Base-by-base conservation (phyloP, 2,113 vertebrate genomes). In the Silurus asotus region DNA sequence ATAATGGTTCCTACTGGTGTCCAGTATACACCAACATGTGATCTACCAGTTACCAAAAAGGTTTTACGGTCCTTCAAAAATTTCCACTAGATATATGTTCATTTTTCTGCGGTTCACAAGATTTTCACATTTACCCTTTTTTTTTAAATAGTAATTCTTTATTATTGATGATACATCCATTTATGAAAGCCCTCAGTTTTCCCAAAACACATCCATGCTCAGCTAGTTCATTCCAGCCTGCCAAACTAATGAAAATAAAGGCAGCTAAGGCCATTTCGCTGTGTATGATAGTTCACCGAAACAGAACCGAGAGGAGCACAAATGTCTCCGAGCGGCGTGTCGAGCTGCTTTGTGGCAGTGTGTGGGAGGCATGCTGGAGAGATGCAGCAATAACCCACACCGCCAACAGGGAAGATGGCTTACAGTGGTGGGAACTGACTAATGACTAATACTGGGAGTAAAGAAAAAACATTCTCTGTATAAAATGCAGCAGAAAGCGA, bases 301-400 rank as follows among this genome's bases (percentile, higher is more conserved):
- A 25, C 61, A 58, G 64, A 86, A 80, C 19, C n/a, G 51, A 58
- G 62, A 49, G 55, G 62, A 80, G 19, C 51, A 79, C 28, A 53
- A 25, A 81, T 11, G 45, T 64, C 23, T 75, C 58, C 0, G 8
- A 75, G 85, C 67, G 55, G 74, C 25, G 28, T 45, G 64, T 23
- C 55, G 69, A 72, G 67, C 55, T 62, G 74, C 75, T 85, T 55
- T 48, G 10, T 69, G 80, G 58, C 49, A n/a, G 56, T 64, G 80
- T 64, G 85, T 82, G 69, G 85, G 85, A 56, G 79, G 67, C 17
- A 48, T 61, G 70, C 28, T 87, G 69, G 58, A 76, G 62, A 82
- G 25, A 82, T 55, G 70, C n/a, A 61, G 69, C 80, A 75, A 74
- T 75, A 86, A 70, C 85, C 85, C 85, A 86, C 78, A 53, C 65